phyloP scores from a whole-genome alignment of 2,888 invertebrate genomes.

The Prosopocoilus inquinatus region DNA sequence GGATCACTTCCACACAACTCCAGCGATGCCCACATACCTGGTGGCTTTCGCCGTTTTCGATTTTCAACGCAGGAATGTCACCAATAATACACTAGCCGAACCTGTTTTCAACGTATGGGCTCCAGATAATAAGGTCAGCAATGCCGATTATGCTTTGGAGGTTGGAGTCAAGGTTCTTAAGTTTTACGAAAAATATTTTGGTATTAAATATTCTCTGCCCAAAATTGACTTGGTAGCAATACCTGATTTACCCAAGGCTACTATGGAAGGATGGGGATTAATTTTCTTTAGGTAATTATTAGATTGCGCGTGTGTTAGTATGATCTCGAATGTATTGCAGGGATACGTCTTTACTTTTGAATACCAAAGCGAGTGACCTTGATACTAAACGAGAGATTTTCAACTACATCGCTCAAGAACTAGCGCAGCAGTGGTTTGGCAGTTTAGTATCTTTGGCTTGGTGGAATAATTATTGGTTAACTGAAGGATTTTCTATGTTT shows the following conservation, averaged over 20 bases:
- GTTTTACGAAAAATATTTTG: conserved; percentile 56
- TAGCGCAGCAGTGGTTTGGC: conserved; percentile 77
- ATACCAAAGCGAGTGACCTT: conserved; percentile 17
- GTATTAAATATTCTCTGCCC: conserved; percentile 54
- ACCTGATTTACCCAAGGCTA: conserved; percentile 57
- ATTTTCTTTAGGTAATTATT: conserved; percentile 55
- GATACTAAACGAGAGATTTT: conserved; percentile 54
- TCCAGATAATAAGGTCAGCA: conserved; percentile 40
- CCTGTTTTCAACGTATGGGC: conserved; percentile 52
- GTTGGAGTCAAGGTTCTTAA: conserved; percentile 54
- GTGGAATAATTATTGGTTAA: conserved; percentile 73
- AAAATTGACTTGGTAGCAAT: conserved; percentile 61
- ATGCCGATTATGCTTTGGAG: conserved; percentile 53
- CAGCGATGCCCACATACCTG: conserved; percentile 74
- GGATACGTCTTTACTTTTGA: conserved; percentile 28
- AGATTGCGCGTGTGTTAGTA: not conserved
- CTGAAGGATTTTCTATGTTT: conserved; percentile 72
- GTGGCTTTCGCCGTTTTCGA: conserved; percentile 59
- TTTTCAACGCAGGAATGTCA: conserved; percentile 29
- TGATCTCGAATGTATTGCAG: conserved; percentile 17
- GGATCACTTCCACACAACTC: conserved; percentile 63
- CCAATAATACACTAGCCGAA: conserved; percentile 27
- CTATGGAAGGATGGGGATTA: conserved; percentile 60
- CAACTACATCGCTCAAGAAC: conserved; percentile 64
- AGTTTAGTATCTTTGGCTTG: conserved; percentile 67